Evolutionary conservation across 1,140 invertebrate genomes (phyloP), one percentile per base, ranked within the genome.

Genomic region (Lordiphosa mommai): DNA sequence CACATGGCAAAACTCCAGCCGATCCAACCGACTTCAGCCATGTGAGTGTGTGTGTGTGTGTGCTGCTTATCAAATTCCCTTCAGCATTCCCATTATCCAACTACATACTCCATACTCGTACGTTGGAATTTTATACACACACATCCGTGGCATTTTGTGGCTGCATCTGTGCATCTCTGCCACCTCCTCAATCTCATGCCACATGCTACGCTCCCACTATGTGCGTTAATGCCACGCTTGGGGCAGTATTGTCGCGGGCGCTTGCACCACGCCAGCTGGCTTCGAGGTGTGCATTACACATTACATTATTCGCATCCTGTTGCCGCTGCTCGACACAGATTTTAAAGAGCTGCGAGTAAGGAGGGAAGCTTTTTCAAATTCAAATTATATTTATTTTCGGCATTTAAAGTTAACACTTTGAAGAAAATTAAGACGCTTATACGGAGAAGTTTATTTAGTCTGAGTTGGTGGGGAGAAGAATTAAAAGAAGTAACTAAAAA

Each of bases 221-320:
- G 34, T 53, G 68, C 67, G 65, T 80, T 67, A 82, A 74, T 73
- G 61, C 61, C 52, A 49, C 70, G 37, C 60, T 56, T 44, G 65
- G 59, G 71, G 64, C 64, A 76, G 33, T 27, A 27, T 55, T 61
- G 53, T 57, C 72, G 56, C 66, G n/a, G n/a, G n/a, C 60, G 41
- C 13, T 30, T 43, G n/a, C 33, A 10, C 3, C 17, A 27, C n/a
- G 32, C 2, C 51, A 12, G 32, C 33, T 41, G 20, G 51, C 49
- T 47, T 51, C 40, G 48, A 70, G 74, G 74, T 82, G 61, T 74
- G 63, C 70, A 51, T 70, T 76, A 70, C 76, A 57, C 56, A 66
- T 48, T 23, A 27, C 58, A 37, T 47, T 72, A 72, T 64, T 27
- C 59, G 67, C 48, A 48, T 57, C 36, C 29, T 14, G 16, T 32